Base-by-base conservation (phyloP, 2,113 vertebrate species). In the Oncorhynchus keta region DNA sequence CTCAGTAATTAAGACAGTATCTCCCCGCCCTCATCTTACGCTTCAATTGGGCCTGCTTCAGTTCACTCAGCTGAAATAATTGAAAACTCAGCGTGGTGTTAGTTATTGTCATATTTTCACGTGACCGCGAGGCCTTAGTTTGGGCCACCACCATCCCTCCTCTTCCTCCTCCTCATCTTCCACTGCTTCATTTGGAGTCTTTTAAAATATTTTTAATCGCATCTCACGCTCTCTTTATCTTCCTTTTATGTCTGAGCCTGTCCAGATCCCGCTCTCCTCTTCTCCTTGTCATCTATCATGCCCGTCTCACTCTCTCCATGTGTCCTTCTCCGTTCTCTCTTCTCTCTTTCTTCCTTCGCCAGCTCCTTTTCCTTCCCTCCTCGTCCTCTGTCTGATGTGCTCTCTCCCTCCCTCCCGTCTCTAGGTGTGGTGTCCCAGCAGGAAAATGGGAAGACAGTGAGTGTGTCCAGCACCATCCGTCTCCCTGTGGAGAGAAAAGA, bases 401-500 rank as follows among this genome's bases (percentile, higher is more conserved):
- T n/a, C 67, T 30, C 35, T 26, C 12, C 30, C 30, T 59, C 70
- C 67, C 24, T 32, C 30, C 55, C 32, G 16, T 68, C 76, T 79
- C 48, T 79, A 97, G 96, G 96, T 69, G 91, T 94, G 80, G 92
- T 94, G 74, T 96, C 93, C 78, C 94, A 93, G 87, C 94, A 95
- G 87, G 95, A 97, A 61, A 95, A 92, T 0, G 94, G 92, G 62
- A 97, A 97, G 81, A 94, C 94, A 0, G 94, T 95, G 89, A 95
- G 93, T 11, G 92, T 96, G 59, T 94, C 92, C 69, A 96, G 91
- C 87, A 93, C 93, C 57, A 94, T 96, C 82, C 91, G 87, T 35
- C 89, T 97, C 72, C 93, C 91, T 0, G 96, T 97, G 30, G 94
- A 96, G 75, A 93, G 95, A 81, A 95, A 94, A 86, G 96, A 97